Evolutionary conservation across 2,113 vertebrate genomes (phyloP).

Genomic region (human (Homo sapiens)): DNA sequence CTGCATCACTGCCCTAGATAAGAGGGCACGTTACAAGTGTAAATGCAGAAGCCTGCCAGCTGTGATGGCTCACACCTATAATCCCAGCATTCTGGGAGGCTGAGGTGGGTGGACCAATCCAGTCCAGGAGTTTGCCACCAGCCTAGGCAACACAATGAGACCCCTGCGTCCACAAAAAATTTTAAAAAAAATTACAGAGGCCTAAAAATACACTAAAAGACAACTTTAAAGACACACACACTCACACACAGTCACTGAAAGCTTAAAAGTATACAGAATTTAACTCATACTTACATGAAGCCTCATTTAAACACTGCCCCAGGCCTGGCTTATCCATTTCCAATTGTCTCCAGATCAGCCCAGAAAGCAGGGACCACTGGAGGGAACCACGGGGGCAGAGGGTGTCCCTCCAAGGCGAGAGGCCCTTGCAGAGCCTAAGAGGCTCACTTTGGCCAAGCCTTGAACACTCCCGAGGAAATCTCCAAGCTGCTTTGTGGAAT

Average conservation of each 20-base stretch:
- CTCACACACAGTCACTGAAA: neutral
- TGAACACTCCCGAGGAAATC: neutral
- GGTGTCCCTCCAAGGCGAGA: neutral
- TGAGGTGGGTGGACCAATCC: no score
- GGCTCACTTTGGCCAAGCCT: neutral
- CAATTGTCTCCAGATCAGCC: neutral
- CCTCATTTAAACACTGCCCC: neutral
- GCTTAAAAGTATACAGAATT: neutral
- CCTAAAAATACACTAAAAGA: neutral
- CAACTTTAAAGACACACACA: neutral
- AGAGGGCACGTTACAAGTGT: neutral
- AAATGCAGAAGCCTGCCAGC: neutral
- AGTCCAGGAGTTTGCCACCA: no score
- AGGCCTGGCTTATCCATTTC: neutral
- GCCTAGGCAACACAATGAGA: no score
- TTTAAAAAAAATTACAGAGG: neutral
- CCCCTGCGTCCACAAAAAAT: no score
- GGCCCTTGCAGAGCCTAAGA: neutral
- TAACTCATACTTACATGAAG: neutral
- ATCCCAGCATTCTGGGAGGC: no score
- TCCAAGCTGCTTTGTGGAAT: neutral
- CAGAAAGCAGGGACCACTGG: neutral
- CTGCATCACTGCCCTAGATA: neutral
- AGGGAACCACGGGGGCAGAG: neutral
- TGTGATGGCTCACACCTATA: no score